phyloP scores from a whole-genome alignment of 1,140 invertebrate genomes.

The Eciton burchellii region DNA sequence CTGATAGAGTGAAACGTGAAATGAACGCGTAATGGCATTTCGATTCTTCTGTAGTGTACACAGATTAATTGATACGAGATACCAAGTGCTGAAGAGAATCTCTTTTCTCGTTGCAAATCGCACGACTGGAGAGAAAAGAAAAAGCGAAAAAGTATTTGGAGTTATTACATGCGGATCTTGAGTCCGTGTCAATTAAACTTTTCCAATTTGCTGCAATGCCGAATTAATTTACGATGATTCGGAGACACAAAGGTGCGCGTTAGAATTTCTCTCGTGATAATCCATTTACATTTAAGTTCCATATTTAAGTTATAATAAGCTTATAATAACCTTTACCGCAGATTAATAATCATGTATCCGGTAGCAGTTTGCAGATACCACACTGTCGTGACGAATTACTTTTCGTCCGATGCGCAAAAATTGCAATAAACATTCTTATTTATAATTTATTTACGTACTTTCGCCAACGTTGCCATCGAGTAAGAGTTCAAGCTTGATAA shows the following conservation, averaged over 20 bases:
- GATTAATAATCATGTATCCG: constrained; percentile 10
- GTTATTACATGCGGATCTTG: neutral
- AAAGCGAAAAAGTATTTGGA: neutral
- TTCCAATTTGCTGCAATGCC: neutral
- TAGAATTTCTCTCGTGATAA: constrained; percentile 8
- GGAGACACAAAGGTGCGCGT: neutral
- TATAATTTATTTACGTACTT: constrained; percentile 7
- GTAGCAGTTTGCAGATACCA: constrained; percentile 8
- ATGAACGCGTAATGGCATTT: too few relatives aligned
- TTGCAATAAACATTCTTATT: constrained; percentile 44
- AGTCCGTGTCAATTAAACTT: constrained; percentile 15
- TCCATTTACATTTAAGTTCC: too few relatives aligned
- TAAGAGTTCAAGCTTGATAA: neutral
- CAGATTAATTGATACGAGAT: neutral
- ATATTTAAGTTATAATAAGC: neutral
- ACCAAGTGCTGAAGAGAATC: neutral
- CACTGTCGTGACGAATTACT: constrained; percentile 23
- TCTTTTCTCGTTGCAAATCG: neutral
- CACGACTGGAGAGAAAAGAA: neutral
- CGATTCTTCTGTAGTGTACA: too few relatives aligned
- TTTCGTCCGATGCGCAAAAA: constrained; percentile 26
- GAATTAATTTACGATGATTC: neutral
- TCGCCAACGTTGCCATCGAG: neutral
- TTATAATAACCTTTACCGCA: constrained; percentile 8
- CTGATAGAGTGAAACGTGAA: too few relatives aligned